Base-by-base conservation (phyloP, 2,888 invertebrate genomes). In the Drosophila mimica region DNA sequence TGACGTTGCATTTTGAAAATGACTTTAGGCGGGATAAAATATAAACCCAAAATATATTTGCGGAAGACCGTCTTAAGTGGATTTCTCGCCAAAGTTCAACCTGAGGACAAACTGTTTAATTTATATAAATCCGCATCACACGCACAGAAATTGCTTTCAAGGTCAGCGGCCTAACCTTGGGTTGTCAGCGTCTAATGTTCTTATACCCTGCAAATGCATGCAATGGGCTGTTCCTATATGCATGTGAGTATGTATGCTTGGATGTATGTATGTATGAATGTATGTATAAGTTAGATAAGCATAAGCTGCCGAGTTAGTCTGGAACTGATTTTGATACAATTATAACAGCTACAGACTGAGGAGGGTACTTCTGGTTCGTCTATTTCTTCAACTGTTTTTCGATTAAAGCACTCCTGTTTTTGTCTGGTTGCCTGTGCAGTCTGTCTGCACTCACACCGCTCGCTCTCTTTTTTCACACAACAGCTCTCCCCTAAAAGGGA, bases 101-200 rank as follows among this genome's bases (percentile, higher is more conserved):
- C 17, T 17, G 20, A 54, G 25, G 25, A 36, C 36, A 38, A 25
- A 36, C 17, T 5, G 4, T 53, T 34, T 20, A 9, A 36, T 54
- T 25, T 36, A 54, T 25, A 25, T 17, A 15, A 20, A 15, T 25
- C 5, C 25, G 6, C 25, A 36, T 54, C 25, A 9, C 15, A 53
- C 34, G 20, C 52, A 31, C 13, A n/a, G 34, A 34, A 36, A 54
- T 15, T 36, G 38, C 38, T 30, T 56, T 56, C 38, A 56, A 56
- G 56, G 56, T 56, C 38, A 56, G 38, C 30, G 30, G n/a, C 56
- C 38, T 28, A 8, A 13, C 38, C 28, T 13, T 36, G 36, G 11
- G 11, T 54, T 36, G 54, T 17, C 36, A 6, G 3, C 17, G 11
- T 53, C 52, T n/a, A 13, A 38, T 8, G n/a, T 38, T 38, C 7